Percentiles rank a stretch among this genome's conserved stretches.
Evolutionary conservation across 2,797 vertebrate genomes (phyloP).

Genomic region (Coracias cyanogaster): DNA sequence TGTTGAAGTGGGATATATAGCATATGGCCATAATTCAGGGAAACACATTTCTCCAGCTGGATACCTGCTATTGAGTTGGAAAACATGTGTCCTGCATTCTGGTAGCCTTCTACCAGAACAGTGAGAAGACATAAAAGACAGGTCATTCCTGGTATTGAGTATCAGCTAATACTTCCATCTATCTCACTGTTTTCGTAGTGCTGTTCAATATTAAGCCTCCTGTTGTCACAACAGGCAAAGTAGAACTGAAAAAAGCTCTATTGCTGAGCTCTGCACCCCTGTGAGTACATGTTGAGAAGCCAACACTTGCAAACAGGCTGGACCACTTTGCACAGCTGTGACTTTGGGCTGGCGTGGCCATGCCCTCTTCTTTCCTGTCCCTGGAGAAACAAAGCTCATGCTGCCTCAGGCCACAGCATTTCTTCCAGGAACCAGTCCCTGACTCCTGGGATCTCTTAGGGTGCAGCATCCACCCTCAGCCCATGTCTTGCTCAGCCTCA

Average conservation of each 20-base stretch:
- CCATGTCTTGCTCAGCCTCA: accelerated
- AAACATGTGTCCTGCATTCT: constrained; percentile 66
- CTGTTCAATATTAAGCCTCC: constrained; percentile 18
- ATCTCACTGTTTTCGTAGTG: neutral
- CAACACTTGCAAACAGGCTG: neutral
- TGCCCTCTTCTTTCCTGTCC: neutral
- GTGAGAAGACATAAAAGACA: constrained; percentile 21
- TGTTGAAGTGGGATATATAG: constrained; percentile 28
- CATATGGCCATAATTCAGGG: constrained; percentile 68
- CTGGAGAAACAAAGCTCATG: accelerated
- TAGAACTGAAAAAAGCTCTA: neutral
- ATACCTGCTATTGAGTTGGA: constrained; percentile 62
- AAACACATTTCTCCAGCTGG: constrained; percentile 64
- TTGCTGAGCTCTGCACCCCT: neutral
- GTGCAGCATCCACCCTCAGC: neutral
- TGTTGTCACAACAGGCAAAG: neutral
- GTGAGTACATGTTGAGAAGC: neutral
- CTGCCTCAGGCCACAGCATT: neutral
- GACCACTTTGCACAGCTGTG: accelerated
- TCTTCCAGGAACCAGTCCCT: neutral
- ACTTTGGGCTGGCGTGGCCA: neutral
- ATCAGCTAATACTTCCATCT: constrained; percentile 30
- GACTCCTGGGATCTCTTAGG: neutral
- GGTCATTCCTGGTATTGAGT: constrained; percentile 7
- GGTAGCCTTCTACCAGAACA: constrained; percentile 39